A percentile compares a stretch with the other conserved stretches of the same genome.
These are phyloP conservation scores for Acestrorhynchus altus DNA, from an alignment of 2,797 vertebrate species.

Conservation along the genomic window DNA sequence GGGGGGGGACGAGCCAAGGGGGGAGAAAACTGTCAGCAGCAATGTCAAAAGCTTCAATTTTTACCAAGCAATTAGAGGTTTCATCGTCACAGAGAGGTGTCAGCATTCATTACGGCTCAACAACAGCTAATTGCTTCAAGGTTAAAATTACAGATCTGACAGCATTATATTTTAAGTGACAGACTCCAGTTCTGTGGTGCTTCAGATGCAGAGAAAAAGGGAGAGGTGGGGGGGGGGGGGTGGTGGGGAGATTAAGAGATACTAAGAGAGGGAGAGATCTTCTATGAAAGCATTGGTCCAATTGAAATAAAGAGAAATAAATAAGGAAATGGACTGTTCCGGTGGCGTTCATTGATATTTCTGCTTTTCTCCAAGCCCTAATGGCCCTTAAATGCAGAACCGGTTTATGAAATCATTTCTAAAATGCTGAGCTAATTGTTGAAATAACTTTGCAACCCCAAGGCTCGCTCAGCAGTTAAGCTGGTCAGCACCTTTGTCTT, in stretches of 20 bases:
- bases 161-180: conserved; percentile 86
- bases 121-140: conserved; percentile 87
- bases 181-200: conserved; percentile 76
- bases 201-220: conserved; percentile 63
- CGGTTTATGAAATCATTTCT: conserved; percentile 51
- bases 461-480: conserved; percentile 49
- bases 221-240: conserved; percentile 53
- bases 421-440: background rate
- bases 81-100: conserved; percentile 83
- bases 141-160: conserved; percentile 87
- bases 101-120: conserved; percentile 83
- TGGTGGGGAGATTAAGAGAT: conserved; percentile 51
- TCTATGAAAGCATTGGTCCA: conserved; percentile 57
- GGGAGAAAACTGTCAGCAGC: conserved; percentile 75
- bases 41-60: conserved; percentile 84
- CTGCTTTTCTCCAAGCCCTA: conserved; percentile 40
- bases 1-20: conserved; percentile 11
- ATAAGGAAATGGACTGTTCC: background rate
- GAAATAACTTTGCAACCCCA: conserved; percentile 33
- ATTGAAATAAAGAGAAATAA: conserved; percentile 40
- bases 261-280: conserved; percentile 59
- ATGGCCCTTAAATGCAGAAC: conserved; percentile 49
- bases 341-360: conserved; percentile 42
- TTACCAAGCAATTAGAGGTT: conserved; percentile 86
- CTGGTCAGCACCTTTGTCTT: conserved; percentile 41